These are phyloP conservation scores for Pelvicachromis taeniatus DNA, from an alignment of 2,113 vertebrate genomes.

Conservation along the genomic window DNA sequence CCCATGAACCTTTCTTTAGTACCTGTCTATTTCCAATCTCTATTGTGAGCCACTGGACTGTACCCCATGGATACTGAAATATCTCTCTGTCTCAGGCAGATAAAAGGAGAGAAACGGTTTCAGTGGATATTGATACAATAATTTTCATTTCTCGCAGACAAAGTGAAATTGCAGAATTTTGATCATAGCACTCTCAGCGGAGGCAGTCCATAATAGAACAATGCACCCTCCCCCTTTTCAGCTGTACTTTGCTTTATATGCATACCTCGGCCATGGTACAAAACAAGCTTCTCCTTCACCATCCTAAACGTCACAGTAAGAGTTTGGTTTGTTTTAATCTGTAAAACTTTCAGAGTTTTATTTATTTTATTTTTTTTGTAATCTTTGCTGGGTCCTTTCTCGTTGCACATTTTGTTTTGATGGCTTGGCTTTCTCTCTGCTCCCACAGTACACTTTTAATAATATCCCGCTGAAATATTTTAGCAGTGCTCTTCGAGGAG, in stretches of 20 bases:
- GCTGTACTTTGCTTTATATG: not conserved
- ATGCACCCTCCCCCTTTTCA: not conserved
- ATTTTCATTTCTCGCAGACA: not conserved
- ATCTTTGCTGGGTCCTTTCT: not conserved
- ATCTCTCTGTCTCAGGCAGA: not conserved
- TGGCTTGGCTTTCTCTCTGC: constrained; percentile 34
- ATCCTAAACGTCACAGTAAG: not conserved
- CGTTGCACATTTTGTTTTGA: constrained; percentile 19
- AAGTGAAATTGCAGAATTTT: not conserved
- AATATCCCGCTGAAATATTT: constrained; percentile 24
- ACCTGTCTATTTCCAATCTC: not conserved
- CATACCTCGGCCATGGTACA: not conserved
- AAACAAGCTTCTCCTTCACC: not conserved
- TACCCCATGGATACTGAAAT: not conserved
- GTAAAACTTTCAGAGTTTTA: constrained; percentile 6
- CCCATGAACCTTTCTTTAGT: not conserved
- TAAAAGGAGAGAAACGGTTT: not conserved
- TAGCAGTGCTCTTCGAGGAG: constrained; percentile 13
- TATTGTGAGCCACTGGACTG: not conserved
- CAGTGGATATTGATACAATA: not conserved
- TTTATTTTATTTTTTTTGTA: not conserved
- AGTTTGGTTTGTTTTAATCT: constrained; percentile 35
- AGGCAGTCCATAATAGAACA: not conserved
- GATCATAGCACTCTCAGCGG: not conserved
- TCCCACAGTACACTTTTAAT: constrained; percentile 14